These are phyloP conservation scores for Tyria jacobaeae DNA, from an alignment of 2,888 invertebrate species.

Conservation along the genomic window DNA sequence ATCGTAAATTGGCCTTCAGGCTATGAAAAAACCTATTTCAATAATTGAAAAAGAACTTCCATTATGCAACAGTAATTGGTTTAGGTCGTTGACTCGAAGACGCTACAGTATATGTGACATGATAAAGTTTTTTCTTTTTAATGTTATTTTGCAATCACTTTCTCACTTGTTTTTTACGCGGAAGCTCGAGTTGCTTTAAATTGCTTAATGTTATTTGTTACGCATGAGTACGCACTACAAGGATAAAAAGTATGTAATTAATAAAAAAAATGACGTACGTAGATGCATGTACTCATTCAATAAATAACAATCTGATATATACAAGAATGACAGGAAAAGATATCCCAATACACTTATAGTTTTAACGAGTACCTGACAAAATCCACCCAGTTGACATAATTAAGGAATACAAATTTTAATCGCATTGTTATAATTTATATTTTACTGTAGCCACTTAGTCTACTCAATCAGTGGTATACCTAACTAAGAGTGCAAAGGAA, in stretches of 20 bases:
- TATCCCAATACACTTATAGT: neutral
- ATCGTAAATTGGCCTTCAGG: slow-evolving; percentile 69
- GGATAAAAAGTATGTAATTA: slow-evolving; percentile 51
- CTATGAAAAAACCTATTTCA: slow-evolving; percentile 72
- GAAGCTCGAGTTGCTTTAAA: slow-evolving; percentile 53
- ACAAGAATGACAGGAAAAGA: neutral
- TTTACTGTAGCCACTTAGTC: neutral
- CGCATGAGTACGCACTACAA: slow-evolving; percentile 60
- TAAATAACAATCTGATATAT: neutral
- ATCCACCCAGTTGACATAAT: neutral
- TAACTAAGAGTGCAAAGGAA: slow-evolving; percentile 21
- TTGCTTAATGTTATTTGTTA: slow-evolving; percentile 62
- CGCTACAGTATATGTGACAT: slow-evolving; percentile 63
- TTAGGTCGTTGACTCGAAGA: slow-evolving; percentile 74
- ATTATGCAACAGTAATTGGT: slow-evolving; percentile 81
- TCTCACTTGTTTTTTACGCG: slow-evolving; percentile 62
- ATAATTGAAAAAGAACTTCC: slow-evolving; percentile 65
- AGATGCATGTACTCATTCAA: slow-evolving; percentile 8
- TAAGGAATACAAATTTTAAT: neutral
- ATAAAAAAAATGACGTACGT: slow-evolving; percentile 46
- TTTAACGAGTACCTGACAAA: neutral
- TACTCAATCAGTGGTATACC: slow-evolving; percentile 21
- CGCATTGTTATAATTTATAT: neutral
- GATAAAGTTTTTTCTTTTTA: slow-evolving; percentile 53
- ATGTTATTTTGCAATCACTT: slow-evolving; percentile 68